Conservation (phyloP, 53 echinoderm and acorn worm species). For the Apostichopus leukothele region DNA sequence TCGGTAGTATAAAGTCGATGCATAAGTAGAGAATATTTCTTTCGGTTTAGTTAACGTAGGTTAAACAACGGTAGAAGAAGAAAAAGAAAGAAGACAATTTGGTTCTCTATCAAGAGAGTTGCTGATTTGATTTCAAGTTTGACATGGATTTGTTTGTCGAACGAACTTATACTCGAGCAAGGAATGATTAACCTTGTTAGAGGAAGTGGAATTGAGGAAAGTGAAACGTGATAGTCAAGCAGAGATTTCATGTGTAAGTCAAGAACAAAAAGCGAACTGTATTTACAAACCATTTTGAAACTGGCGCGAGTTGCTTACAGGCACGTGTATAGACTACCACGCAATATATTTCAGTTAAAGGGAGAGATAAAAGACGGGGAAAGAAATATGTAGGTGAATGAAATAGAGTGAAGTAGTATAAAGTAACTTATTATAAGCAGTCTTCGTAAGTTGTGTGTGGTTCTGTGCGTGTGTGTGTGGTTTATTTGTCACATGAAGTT, state of each 20-base stretch:
- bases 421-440: not conserved
- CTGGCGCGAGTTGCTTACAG: not conserved
- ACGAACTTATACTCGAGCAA: slow-evolving; percentile 8
- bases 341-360: not conserved
- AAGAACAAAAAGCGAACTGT: not conserved
- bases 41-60: not conserved
- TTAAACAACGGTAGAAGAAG: not conserved
- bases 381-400: not conserved
- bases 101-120: not conserved
- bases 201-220: not conserved
- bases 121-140: slow-evolving; percentile 1
- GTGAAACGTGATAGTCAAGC: not conserved
- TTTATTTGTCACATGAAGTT: no score
- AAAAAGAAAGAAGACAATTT: not conserved
- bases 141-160: slow-evolving; percentile 10
- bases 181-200: slow-evolving; percentile 10
- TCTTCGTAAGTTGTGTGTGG: no score
- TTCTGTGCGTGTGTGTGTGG: no score
- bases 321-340: not conserved
- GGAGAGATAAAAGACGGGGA: not conserved
- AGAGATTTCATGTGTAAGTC: not conserved
- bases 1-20: no score
- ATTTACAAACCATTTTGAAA: not conserved
- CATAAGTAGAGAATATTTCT: not conserved
- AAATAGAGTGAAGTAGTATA: not conserved